Conservation (phyloP, 2,797 vertebrate species). For the Periophthalmus magnuspinnatus region DNA sequence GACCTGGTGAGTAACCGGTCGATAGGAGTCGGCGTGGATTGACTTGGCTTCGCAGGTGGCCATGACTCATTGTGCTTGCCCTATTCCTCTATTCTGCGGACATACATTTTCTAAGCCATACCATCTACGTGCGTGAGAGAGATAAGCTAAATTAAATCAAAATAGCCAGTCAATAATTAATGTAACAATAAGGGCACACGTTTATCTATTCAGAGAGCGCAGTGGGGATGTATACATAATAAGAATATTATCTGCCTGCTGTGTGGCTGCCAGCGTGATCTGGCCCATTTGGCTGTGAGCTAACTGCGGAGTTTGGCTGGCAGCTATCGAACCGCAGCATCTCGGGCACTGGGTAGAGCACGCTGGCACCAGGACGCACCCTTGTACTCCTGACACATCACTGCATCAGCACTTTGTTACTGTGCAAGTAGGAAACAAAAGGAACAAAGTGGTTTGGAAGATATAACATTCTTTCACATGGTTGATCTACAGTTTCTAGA, state of each 20-base stretch:
- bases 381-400: conserved; percentile 36
- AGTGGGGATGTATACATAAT: conserved; percentile 61
- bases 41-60: conserved; percentile 35
- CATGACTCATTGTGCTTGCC: conserved; percentile 40
- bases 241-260: conserved; percentile 58
- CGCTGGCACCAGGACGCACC: conserved; percentile 44
- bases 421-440: neutral
- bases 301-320: conserved; percentile 51
- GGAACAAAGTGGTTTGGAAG: neutral
- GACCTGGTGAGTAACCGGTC: conserved; percentile 58
- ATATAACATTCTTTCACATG: neutral
- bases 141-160: conserved; percentile 45
- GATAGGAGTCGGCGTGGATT: conserved; percentile 43
- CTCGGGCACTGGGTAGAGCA: conserved; percentile 44
- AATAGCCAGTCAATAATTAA: conserved; percentile 63
- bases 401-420: conserved; percentile 33
- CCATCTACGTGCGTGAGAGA: conserved; percentile 34
- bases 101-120: conserved; percentile 22
- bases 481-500: no score
- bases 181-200: conserved; percentile 50
- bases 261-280: conserved; percentile 52
- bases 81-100: conserved; percentile 29
- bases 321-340: conserved; percentile 54
- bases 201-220: conserved; percentile 53
- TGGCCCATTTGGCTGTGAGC: conserved; percentile 54